Percentiles rank a stretch among this genome's conserved stretches.
These are phyloP conservation scores for Riptortus pedestris DNA, from an alignment of 1,140 invertebrate genomes.

Conservation along the genomic window DNA sequence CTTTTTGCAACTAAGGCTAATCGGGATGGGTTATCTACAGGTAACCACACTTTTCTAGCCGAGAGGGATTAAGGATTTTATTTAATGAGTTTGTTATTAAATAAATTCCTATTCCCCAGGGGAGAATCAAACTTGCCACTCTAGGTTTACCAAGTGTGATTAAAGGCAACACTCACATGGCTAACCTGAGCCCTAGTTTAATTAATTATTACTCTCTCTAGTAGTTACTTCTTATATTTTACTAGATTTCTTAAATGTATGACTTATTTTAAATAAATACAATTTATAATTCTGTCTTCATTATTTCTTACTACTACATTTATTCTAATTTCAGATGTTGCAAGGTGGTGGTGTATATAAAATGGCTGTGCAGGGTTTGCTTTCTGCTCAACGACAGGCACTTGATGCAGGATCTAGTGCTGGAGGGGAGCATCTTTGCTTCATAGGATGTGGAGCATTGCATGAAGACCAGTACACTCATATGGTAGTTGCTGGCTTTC, in stretches of 20 bases:
- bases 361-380: conserved; percentile 86
- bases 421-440: conserved; percentile 92
- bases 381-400: conserved; percentile 81
- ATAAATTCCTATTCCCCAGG: no score
- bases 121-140: no score
- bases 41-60: neutral
- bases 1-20: no score
- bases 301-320: no score
- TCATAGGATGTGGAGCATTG: conserved; percentile 87
- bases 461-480: conserved; percentile 88
- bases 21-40: neutral
- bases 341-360: conserved; percentile 89
- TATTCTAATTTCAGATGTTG: conserved; percentile 55
- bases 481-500: conserved; percentile 95
- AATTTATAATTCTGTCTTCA: neutral
- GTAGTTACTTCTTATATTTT: no score
- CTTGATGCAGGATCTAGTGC: conserved; percentile 77
- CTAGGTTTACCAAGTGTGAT: no score
- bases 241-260: neutral
- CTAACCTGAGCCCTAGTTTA: no score
- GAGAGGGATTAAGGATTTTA: no score
- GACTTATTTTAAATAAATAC: neutral
- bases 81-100: no score
- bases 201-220: no score
- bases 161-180: no score